Percentiles rank a stretch among this genome's conserved stretches.
These are phyloP conservation scores for Acyrthosiphon pisum DNA, from an alignment of 1,140 invertebrate genomes.

Conservation along the genomic window DNA sequence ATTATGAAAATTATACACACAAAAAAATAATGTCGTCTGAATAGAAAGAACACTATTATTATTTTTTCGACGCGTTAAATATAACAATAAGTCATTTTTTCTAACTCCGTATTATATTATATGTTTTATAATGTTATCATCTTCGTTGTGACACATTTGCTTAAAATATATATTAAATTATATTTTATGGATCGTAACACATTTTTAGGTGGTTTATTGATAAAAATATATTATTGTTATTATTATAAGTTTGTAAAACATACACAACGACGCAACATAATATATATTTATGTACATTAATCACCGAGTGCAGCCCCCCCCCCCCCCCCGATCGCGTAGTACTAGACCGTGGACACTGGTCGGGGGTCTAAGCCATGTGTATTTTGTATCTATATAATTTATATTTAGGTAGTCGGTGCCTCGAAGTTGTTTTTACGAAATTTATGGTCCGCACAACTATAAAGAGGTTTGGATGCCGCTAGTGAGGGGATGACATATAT, in stretches of 20 bases:
- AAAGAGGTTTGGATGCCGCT: too few species aligned
- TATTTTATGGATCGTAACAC: background rate
- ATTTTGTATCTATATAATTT: too few species aligned
- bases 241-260: background rate
- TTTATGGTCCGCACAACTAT: too few species aligned
- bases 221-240: background rate
- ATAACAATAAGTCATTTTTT: slow-evolving; percentile 22
- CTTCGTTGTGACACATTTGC: background rate
- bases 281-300: background rate
- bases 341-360: too few species aligned
- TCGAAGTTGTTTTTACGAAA: too few species aligned
- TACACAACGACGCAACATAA: background rate
- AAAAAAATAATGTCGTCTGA: background rate
- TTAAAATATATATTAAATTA: background rate
- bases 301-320: too few species aligned
- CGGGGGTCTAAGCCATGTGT: too few species aligned
- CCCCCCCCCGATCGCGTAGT: too few species aligned
- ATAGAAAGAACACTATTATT: slow-evolving; percentile 23
- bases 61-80: background rate
- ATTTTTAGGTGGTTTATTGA: background rate
- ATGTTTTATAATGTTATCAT: background rate
- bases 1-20: background rate
- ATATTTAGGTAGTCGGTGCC: too few species aligned
- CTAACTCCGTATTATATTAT: background rate
- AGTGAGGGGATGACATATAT: background rate